Conservation (phyloP, 2,113 vertebrate species). For the Panthera uncia region DNA sequence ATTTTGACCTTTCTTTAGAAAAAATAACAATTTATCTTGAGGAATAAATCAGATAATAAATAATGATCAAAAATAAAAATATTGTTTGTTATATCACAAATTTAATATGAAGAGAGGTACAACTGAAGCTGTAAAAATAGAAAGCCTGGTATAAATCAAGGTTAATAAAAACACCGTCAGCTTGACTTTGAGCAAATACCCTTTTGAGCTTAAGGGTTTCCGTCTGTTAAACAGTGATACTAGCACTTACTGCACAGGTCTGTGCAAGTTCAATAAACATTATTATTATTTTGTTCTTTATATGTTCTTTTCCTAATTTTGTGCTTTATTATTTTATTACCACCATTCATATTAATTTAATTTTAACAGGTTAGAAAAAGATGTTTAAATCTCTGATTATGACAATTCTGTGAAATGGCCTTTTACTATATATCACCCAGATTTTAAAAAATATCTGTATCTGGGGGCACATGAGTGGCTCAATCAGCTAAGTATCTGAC, state of each 20-base stretch:
- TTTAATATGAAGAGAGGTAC: neutral
- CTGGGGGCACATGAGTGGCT: neutral
- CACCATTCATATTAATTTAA: neutral
- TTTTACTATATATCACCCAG: neutral
- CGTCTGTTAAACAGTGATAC: neutral
- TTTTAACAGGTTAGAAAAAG: neutral
- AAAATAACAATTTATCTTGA: neutral
- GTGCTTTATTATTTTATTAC: neutral
- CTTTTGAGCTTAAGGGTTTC: neutral
- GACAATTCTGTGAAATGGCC: neutral
- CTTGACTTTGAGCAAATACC: neutral
- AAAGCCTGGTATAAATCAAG: neutral
- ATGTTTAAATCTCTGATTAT: neutral
- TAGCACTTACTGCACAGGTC: fast-evolving
- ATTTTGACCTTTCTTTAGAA: neutral
- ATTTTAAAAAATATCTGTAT: neutral
- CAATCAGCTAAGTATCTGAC: neutral
- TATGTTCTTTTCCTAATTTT: neutral
- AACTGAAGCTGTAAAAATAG: neutral
- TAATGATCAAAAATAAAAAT: neutral
- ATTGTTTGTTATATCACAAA: neutral
- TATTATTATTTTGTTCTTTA: neutral
- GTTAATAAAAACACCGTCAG: neutral
- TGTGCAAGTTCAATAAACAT: neutral
- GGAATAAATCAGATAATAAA: neutral